Base-by-base conservation (phyloP, 2,888 invertebrate species). In the Neoitamus cyanurus region DNA sequence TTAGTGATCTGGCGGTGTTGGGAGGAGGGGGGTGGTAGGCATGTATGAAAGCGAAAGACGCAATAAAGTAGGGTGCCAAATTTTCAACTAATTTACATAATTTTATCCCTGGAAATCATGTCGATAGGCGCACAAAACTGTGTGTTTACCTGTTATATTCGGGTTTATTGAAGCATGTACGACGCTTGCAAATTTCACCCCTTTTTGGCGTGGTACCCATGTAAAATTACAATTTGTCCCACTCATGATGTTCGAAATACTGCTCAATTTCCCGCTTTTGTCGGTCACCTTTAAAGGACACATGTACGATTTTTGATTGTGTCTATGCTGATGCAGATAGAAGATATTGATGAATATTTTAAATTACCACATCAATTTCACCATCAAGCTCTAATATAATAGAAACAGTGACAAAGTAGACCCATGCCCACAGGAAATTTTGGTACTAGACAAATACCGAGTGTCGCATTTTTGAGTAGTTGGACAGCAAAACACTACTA, bases 81-180 rank as follows among this genome's bases (percentile, higher is more conserved):
- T 77, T 42, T 46, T 46, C 30, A 77, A 77, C 42, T 77, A 77
- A 77, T 77, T 77, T 77, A 46, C 77, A 77, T 77, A 77, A 77
- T 77, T 77, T 77, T 31, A 70, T 70, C 70, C 34, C 36, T 36
- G 73, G 36, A 30, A 73, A 73, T 36, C 73, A 73, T 73, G 36
- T 73, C 73, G 37, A 73, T 73, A 73, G 73, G 73, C 73, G 20
- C 36, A 73, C 20, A 37, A 73, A 73, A 73, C 36, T 73, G 31
- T 11, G 73, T 73, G 73, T 73, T 73, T 73, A 73, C 36, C 34
- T 73, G 73, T 73, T 34, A 73, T 73, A 73, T 73, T 73, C 15
- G 36, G 36, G 73, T 15, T 73, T 34, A 73, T 34, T 73, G 73
- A 36, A 73, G 73, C 73, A 73, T 73, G 20, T 73, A 34, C 73